phyloP scores from a whole-genome alignment of 23 tunicate genomes.

The Halocynthia aurantium region DNA sequence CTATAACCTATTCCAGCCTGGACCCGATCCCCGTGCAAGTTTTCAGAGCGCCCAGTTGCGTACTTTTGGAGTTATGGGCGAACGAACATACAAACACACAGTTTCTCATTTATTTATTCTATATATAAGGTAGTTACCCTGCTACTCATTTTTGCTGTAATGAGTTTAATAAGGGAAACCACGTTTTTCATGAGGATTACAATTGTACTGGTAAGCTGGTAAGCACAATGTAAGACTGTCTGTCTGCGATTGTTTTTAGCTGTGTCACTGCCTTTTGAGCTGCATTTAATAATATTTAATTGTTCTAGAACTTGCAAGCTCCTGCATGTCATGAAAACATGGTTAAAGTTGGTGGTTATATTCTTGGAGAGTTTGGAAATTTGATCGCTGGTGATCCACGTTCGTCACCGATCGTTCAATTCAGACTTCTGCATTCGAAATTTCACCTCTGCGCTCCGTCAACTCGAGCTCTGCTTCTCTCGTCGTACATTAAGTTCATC shows the following conservation, averaged over 20 bases:
- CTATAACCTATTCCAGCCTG: too few relatives aligned
- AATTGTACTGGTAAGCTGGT: too few relatives aligned
- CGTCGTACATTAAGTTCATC: conserved; percentile 94
- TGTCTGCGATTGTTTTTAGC: too few relatives aligned
- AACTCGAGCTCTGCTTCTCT: conserved; percentile 89
- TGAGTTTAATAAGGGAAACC: not conserved
- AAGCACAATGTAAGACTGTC: too few relatives aligned
- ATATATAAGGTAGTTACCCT: too few relatives aligned
- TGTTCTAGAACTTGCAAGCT: conserved; percentile 77
- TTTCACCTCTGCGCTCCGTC: conserved; percentile 89
- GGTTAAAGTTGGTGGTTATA: conserved; percentile 98
- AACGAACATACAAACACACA: too few relatives aligned
- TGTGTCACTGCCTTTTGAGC: too few relatives aligned
- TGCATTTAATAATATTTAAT: not conserved
- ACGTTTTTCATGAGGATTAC: not conserved
- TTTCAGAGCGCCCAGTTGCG: too few relatives aligned
- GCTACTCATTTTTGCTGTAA: too few relatives aligned
- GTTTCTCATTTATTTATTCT: too few relatives aligned
- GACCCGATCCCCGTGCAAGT: not conserved
- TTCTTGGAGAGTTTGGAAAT: conserved; percentile 96
- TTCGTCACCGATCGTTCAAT: conserved; percentile 91
- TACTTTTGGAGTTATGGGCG: too few relatives aligned
- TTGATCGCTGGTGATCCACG: conserved; percentile 92
- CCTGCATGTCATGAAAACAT: conserved; percentile 99
- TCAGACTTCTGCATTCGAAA: conserved; percentile 89